Conservation (phyloP, 1,140 invertebrate species). For the Dreissena polymorpha region DNA sequence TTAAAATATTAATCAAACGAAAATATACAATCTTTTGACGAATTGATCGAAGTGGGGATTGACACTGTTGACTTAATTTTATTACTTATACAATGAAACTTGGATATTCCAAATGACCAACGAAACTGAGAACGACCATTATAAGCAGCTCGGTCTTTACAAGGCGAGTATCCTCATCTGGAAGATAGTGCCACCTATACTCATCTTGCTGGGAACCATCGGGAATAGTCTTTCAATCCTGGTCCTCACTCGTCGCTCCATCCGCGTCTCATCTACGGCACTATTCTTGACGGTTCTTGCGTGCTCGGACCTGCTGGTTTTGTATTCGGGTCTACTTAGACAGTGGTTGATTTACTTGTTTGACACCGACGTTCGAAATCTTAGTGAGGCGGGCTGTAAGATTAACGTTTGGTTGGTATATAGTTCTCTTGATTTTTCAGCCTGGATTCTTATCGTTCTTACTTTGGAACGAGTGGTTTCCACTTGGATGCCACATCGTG, state of each 20-base stretch:
- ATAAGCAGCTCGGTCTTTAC: neutral
- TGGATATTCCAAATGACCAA: no score
- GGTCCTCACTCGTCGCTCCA: conserved; percentile 53
- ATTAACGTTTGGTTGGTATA: conserved; percentile 64
- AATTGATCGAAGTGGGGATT: no score
- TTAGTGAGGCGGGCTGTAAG: conserved; percentile 52
- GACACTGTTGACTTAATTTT: no score
- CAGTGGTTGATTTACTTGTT: conserved; percentile 58
- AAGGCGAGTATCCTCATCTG: conserved; percentile 39
- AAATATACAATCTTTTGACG: no score
- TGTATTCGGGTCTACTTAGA: conserved; percentile 65
- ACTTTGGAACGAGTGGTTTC: conserved; percentile 67
- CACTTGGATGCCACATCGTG: conserved; percentile 62
- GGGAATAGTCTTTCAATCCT: conserved; percentile 63
- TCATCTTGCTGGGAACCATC: conserved; percentile 58
- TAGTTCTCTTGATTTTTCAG: conserved; percentile 60
- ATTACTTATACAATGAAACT: no score
- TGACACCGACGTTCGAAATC: conserved; percentile 50
- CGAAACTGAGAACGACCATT: no score
- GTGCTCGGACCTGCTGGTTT: conserved; percentile 58
- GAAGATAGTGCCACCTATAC: conserved; percentile 52
- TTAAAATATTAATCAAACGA: no score
- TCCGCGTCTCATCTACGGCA: conserved; percentile 44
- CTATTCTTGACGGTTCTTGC: conserved; percentile 61
- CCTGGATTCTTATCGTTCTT: conserved; percentile 69